Evolutionary conservation across 2,113 vertebrate genomes (phyloP), one percentile per base, ranked within the genome.

Genomic region (Coptodon bakossiorum): DNA sequence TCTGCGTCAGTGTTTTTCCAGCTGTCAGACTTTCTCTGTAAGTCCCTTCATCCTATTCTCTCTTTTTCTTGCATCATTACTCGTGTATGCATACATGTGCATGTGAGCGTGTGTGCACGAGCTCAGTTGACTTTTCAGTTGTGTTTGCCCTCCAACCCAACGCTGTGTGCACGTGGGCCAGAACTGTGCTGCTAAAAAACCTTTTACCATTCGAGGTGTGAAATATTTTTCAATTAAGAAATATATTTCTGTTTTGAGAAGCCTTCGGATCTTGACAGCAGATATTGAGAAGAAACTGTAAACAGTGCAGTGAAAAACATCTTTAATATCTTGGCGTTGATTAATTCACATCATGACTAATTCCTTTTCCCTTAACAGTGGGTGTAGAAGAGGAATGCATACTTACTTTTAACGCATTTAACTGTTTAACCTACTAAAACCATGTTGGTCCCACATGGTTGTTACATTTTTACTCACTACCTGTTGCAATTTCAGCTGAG

Each of bases 11-110:
- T 96, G 95, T 94, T 93, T 95, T 90, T 94, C 94, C 87, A 91
- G 95, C 94, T 96, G 95, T 95, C 95, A 96, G 94, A 95, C 93
- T 95, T 94, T 95, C 91, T 95, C 94, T 96, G 94, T 95, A 95
- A 95, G 95, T 94, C 86, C 53, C 88, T 90, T 89, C 87, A 83
- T 93, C 85, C 31, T 84, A 90, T 89, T 92, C 86, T 91, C 52
- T 85, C 84, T 90, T 45, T 83, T 83, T 87, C 82, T 81, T 11
- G 61, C 31, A 11, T 9, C 63, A 88, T 81, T 43, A 29, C 63
- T 50, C 45, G 17, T 61, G 34, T 73, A 45, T 84, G 71, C n/a
- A 57, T 83, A 56, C n/a, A 24, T 68, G 43, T 54, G 81, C n/a
- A 53, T 66, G 84, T 34, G 22, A 36, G 82, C 27, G 84, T 1